Evolutionary conservation across 2,113 vertebrate genomes (phyloP).

Genomic region (Boleophthalmus pectinirostris): DNA sequence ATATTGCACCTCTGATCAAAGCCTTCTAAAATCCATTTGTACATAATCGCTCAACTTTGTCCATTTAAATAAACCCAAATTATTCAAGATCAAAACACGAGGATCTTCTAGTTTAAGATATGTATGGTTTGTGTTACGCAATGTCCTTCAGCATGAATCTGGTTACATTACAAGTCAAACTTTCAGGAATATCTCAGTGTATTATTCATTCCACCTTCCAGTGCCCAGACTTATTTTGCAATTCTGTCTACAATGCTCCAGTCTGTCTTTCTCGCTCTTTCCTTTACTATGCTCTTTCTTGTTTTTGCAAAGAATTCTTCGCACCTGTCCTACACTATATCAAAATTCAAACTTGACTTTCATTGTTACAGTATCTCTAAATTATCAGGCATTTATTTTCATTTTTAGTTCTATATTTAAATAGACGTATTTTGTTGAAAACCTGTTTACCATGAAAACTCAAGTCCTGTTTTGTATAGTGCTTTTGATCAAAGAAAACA

Average conservation of each 20-base stretch:
- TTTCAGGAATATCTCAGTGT: not conserved
- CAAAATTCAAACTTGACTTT: too few relatives aligned
- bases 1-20: constrained; percentile 41
- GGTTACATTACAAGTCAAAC: not conserved
- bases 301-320: constrained; percentile 39
- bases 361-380: constrained; percentile 6
- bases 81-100: not conserved
- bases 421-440: constrained; percentile 32
- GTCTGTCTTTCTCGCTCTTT: constrained; percentile 29
- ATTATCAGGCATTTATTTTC: constrained; percentile 18
- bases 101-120: not conserved
- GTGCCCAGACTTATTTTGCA: constrained; percentile 35
- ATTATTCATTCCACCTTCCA: constrained; percentile 13
- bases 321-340: constrained; percentile 31
- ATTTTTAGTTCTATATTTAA: not conserved
- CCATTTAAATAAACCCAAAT: not conserved
- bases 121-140: not conserved
- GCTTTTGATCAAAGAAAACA: constrained; percentile 9
- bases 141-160: not conserved
- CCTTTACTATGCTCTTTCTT: constrained; percentile 62
- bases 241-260: constrained; percentile 37
- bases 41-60: not conserved
- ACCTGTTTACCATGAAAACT: too few relatives aligned
- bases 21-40: not conserved
- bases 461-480: constrained; percentile 19